Evolutionary conservation across 2,888 invertebrate species (phyloP).

Genomic region (Nasonia oneida): DNA sequence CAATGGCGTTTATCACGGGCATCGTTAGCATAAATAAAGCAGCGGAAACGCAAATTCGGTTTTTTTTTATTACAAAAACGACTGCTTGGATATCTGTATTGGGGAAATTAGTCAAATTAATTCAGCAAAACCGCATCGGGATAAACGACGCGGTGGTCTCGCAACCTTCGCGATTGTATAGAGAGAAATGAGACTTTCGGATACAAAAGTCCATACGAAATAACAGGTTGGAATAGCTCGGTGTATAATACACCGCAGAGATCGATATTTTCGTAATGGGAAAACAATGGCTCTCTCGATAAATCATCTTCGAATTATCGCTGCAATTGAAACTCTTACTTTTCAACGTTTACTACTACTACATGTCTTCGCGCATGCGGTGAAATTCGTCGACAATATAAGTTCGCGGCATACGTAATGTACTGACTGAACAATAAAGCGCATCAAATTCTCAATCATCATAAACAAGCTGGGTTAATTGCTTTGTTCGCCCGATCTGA

Average conservation of each 20-base stretch:
- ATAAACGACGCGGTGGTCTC: neutral
- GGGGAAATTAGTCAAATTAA: too few species aligned
- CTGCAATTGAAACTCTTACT: slow-evolving; percentile 20
- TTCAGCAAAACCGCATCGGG: too few species aligned
- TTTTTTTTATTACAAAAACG: too few species aligned
- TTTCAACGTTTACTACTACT: neutral
- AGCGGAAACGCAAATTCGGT: neutral
- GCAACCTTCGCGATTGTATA: neutral
- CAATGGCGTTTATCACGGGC: neutral
- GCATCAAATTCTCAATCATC: slow-evolving; percentile 9
- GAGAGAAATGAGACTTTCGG: neutral
- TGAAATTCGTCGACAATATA: too few species aligned
- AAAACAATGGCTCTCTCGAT: slow-evolving; percentile 31
- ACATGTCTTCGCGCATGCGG: too few species aligned
- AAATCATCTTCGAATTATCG: slow-evolving; percentile 28
- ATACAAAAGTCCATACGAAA: neutral
- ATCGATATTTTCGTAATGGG: slow-evolving; percentile 29
- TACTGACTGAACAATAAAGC: neutral
- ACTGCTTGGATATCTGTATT: too few species aligned
- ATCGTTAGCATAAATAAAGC: neutral
- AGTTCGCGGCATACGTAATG: too few species aligned
- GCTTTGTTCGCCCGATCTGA: neutral
- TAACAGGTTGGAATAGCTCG: neutral
- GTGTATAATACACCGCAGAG: neutral
- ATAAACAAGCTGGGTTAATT: neutral